These are phyloP conservation scores for Psittacula derbiana DNA, from an alignment of 2,797 vertebrate species.

Conservation along the genomic window DNA sequence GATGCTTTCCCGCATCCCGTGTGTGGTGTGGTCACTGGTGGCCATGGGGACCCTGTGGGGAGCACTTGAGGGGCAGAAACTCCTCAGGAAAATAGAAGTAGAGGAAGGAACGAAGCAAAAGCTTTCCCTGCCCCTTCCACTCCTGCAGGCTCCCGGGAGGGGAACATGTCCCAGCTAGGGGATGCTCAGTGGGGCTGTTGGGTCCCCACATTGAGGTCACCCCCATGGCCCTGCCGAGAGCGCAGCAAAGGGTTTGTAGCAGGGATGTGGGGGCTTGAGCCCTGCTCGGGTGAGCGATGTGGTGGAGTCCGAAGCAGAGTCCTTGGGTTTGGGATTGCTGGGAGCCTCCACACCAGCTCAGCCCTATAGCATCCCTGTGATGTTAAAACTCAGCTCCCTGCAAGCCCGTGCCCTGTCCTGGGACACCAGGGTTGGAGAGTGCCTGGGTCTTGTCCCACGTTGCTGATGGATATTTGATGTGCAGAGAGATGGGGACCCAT, in stretches of 20 bases:
- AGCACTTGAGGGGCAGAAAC: not conserved
- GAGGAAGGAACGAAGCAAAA: not conserved
- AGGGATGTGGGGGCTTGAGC: not conserved
- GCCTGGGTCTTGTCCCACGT: accelerated
- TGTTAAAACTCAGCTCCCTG: not conserved
- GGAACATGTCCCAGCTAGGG: accelerated
- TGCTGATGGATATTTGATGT: accelerated
- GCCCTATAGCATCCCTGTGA: accelerated
- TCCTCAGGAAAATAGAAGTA: not conserved
- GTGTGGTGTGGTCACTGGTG: not conserved
- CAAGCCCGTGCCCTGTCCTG: accelerated
- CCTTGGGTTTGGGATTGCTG: not conserved
- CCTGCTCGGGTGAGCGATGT: accelerated
- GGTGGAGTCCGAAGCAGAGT: not conserved
- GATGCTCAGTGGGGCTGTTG: not conserved
- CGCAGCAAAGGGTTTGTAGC: not conserved
- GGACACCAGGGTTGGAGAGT: accelerated
- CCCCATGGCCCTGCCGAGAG: not conserved
- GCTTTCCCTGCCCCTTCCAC: accelerated
- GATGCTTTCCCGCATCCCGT: not conserved
- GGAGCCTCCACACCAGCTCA: accelerated
- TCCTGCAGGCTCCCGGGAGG: not conserved
- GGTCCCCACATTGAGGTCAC: not conserved
- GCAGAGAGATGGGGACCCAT: accelerated
- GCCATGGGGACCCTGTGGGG: not conserved